Evolutionary conservation across 1,140 invertebrate genomes (phyloP), one percentile per base, ranked within the genome.

Genomic region (Trichogramma pretiosum): DNA sequence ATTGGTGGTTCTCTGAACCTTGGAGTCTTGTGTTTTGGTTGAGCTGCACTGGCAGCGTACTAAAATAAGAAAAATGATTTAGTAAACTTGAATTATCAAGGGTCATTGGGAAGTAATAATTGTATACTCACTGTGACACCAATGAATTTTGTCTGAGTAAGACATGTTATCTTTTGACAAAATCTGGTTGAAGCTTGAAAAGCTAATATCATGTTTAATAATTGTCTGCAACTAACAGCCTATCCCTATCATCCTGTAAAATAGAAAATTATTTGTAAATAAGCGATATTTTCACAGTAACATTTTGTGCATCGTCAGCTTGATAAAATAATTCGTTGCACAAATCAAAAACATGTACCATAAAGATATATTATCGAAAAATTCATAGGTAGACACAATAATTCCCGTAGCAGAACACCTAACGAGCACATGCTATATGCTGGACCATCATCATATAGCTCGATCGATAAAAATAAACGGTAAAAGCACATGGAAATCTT

Each of bases 141-240:
- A 3, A 1, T 32, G 40, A 32, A 48, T 14, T 26, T 33, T 34
- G 19, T 32, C 37, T 28, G 30, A n/a, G 10, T n/a, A 36, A 23
- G 21, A 61, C 59, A 44, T 53, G 69, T 40, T 42, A 49, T 18
- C 39, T 57, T 60, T 40, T 52, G 50, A 47, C 51, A 55, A 23
- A 58, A 49, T 46, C 43, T 62, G 18, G 50, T 30, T 22, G 60
- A 30, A n/a, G n/a, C n/a, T 40, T 44, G 48, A 26, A 61, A 36
- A 52, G 58, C 26, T 48, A 60, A 60, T 67, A 68, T 50, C 67
- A 70, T 70, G 53, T 53, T 68, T 62, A 47, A 39, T 37, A 38
- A 23, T 22, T 2, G 37, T 11, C 16, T 34, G 43, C 18, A 5
- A 4, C 48, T 11, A 57, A 23, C 42, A 45, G 28, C 35, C 40